Evolutionary conservation across 92 coral and sea anemone genomes (phyloP).

Genomic region (Phenganax marumi): DNA sequence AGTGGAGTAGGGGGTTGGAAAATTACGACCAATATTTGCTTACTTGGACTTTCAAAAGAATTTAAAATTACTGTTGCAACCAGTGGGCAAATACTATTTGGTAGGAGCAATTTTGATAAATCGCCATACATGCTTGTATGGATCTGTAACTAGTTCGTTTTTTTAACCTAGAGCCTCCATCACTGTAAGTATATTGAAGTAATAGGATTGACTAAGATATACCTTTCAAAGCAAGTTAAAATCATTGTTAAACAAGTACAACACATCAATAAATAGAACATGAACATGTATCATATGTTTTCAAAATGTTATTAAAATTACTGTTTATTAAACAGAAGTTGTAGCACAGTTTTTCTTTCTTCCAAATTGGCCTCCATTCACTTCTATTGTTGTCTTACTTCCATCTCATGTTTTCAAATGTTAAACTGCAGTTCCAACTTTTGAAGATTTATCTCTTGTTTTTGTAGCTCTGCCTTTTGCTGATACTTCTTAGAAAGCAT

Average conservation of each 20-base stretch:
- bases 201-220: slow-evolving; percentile 24
- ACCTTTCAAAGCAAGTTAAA: background rate
- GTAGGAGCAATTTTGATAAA: slow-evolving; percentile 53
- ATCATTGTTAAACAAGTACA: background rate
- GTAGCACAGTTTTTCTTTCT: slow-evolving; percentile 58
- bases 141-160: slow-evolving; percentile 57
- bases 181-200: slow-evolving; percentile 50
- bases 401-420: slow-evolving; percentile 45
- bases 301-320: slow-evolving; percentile 13
- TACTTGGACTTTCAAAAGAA: slow-evolving; percentile 67
- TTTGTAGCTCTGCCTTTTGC: slow-evolving; percentile 56
- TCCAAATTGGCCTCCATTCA: slow-evolving; percentile 55
- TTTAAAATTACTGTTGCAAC: slow-evolving; percentile 64
- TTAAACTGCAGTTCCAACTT: slow-evolving; percentile 60
- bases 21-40: slow-evolving; percentile 59
- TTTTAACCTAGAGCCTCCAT: slow-evolving; percentile 63
- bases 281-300: background rate
- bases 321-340: slow-evolving; percentile 43
- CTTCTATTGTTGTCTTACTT: slow-evolving; percentile 51
- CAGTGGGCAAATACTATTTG: slow-evolving; percentile 64
- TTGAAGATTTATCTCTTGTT: slow-evolving; percentile 52
- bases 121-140: slow-evolving; percentile 65
- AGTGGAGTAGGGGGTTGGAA: slow-evolving; percentile 74
- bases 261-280: background rate
- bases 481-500: slow-evolving; percentile 59